phyloP scores from a whole-genome alignment of 2,113 vertebrate species.

The Paralichthys olivaceus region DNA sequence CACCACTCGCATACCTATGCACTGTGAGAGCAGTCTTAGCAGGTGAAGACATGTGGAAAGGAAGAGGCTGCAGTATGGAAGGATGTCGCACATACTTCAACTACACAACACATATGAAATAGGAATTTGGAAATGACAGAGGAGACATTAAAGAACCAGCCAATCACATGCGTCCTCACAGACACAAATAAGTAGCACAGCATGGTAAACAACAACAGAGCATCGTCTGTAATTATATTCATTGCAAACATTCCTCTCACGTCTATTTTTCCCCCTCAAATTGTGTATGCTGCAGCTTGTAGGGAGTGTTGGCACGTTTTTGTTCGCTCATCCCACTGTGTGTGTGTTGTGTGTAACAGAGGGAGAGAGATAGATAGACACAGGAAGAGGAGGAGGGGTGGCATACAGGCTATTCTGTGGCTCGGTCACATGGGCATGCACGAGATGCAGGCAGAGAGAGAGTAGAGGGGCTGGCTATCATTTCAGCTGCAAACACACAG shows the following conservation, averaged over 20 bases:
- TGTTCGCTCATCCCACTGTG: constrained; percentile 38
- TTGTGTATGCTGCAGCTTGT: constrained; percentile 41
- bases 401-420: constrained; percentile 50
- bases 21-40: constrained; percentile 17
- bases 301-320: constrained; percentile 45
- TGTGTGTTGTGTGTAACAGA: constrained; percentile 38
- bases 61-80: constrained; percentile 17
- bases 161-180: constrained; percentile 14
- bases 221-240: constrained; percentile 45
- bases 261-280: neutral
- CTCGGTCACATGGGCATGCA: constrained; percentile 76
- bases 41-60: constrained; percentile 41
- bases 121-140: constrained; percentile 11
- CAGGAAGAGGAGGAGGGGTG: constrained; percentile 48
- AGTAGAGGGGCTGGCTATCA: constrained; percentile 32
- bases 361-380: constrained; percentile 31
- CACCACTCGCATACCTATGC: constrained; percentile 22
- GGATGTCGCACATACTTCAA: neutral
- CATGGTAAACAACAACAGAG: constrained; percentile 5
- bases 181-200: constrained; percentile 4
- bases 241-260: constrained; percentile 55
- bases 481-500: constrained; percentile 29
- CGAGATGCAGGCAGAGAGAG: constrained; percentile 49
- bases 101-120: neutral
- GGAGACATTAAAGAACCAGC: constrained; percentile 4